phyloP scores from a whole-genome alignment of 1,140 invertebrate genomes.

The Macrobrachium rosenbergii region DNA sequence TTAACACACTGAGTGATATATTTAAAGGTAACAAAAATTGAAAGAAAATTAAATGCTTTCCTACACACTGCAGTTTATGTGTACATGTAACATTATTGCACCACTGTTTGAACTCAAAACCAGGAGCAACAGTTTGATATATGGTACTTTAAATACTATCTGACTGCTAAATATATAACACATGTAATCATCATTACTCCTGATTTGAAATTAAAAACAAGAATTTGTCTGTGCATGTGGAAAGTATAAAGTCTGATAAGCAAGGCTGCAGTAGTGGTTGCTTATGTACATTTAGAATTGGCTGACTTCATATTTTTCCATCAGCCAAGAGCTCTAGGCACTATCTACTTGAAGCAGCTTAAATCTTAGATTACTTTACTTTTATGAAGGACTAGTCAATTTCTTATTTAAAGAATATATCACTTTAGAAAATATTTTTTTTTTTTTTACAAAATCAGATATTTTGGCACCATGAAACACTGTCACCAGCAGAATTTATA shows the following conservation, averaged over 20 bases:
- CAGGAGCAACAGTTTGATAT: slow-evolving; percentile 45
- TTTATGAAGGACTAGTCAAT: too few relatives aligned
- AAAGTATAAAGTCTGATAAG: slow-evolving; percentile 30
- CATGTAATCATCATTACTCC: slow-evolving; percentile 34
- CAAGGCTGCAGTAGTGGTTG: slow-evolving; percentile 20
- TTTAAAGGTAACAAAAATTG: not conserved
- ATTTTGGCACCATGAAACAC: not conserved
- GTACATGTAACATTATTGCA: slow-evolving; percentile 52
- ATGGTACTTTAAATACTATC: not conserved
- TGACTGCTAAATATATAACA: slow-evolving; percentile 1
- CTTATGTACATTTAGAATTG: not conserved
- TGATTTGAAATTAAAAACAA: slow-evolving; percentile 45
- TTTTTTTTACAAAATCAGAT: not conserved
- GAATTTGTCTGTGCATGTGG: slow-evolving; percentile 44
- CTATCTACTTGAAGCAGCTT: too few relatives aligned
- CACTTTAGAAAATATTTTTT: too few relatives aligned
- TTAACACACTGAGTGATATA: not conserved
- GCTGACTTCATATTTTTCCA: too few relatives aligned
- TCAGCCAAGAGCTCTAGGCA: too few relatives aligned
- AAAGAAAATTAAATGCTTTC: slow-evolving; percentile 1
- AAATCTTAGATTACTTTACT: too few relatives aligned
- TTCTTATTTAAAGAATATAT: too few relatives aligned
- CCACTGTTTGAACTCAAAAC: slow-evolving; percentile 53
- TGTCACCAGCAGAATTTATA: not conserved
- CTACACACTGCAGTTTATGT: slow-evolving; percentile 36